Conservation (phyloP, 2,113 vertebrate species). For the Peromyscus leucopus region DNA sequence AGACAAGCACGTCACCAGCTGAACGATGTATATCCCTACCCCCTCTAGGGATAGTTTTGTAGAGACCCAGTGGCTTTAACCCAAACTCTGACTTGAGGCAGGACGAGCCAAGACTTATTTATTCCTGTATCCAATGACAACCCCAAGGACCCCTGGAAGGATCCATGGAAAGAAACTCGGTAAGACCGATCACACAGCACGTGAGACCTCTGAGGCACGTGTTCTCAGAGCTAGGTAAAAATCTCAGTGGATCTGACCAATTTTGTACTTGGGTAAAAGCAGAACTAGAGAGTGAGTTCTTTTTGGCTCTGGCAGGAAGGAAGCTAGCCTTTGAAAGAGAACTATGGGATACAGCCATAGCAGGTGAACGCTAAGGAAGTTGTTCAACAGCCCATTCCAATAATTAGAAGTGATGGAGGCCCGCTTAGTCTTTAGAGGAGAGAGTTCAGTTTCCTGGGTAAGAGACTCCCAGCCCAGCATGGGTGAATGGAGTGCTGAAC, state of each 20-base stretch:
- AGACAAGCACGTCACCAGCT: neutral
- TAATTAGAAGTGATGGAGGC: neutral
- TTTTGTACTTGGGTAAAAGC: neutral
- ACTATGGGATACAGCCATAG: neutral
- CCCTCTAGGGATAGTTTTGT: neutral
- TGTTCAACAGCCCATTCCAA: neutral
- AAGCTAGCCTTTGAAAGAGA: neutral
- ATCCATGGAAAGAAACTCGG: neutral
- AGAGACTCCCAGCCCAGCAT: neutral
- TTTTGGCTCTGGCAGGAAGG: neutral
- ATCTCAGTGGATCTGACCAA: rapidly evolving
- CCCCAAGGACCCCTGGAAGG: neutral
- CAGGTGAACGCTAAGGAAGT: neutral
- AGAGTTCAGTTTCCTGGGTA: rapidly evolving
- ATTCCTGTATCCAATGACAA: rapidly evolving
- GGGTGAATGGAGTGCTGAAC: neutral
- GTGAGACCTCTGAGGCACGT: neutral
- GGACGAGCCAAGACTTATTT: neutral
- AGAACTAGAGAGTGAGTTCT: neutral
- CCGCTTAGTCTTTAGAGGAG: neutral
- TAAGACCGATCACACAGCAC: neutral
- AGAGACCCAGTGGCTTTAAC: neutral
- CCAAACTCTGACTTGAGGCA: neutral
- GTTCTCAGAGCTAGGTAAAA: neutral
- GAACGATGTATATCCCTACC: neutral